Evolutionary conservation across 2,113 vertebrate genomes (phyloP).

Genomic region (Hippopotamus amphibius): DNA sequence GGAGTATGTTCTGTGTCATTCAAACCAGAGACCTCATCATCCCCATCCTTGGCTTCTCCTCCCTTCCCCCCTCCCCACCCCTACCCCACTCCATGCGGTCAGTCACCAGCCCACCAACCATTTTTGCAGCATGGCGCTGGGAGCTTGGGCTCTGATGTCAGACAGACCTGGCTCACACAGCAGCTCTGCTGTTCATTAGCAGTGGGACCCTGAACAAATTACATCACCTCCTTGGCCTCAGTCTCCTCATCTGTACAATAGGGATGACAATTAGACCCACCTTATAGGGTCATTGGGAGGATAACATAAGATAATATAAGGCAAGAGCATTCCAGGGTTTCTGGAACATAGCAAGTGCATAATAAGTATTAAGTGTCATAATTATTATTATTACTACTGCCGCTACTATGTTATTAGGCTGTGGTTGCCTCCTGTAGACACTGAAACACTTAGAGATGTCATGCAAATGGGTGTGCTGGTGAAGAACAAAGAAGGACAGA

Average conservation of each 20-base stretch:
- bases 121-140: background rate
- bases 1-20: background rate
- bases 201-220: background rate
- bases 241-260: background rate
- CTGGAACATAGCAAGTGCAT: background rate
- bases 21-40: background rate
- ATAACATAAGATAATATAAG: background rate
- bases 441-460: background rate
- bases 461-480: background rate
- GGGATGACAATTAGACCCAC: background rate
- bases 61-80: background rate
- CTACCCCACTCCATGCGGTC: rapidly evolving
- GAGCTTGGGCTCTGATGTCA: background rate
- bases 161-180: rapidly evolving
- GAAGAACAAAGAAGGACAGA: background rate
- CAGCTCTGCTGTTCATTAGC: background rate
- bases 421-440: background rate
- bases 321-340: background rate
- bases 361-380: background rate
- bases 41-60: background rate
- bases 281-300: background rate
- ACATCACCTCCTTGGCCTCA: background rate
- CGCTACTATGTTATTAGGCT: background rate
- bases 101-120: background rate
- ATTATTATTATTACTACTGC: background rate